A percentile compares a stretch with the other conserved stretches of the same genome.
Evolutionary conservation across 2,888 invertebrate species (phyloP).

Genomic region (Nomada lathburiana): DNA sequence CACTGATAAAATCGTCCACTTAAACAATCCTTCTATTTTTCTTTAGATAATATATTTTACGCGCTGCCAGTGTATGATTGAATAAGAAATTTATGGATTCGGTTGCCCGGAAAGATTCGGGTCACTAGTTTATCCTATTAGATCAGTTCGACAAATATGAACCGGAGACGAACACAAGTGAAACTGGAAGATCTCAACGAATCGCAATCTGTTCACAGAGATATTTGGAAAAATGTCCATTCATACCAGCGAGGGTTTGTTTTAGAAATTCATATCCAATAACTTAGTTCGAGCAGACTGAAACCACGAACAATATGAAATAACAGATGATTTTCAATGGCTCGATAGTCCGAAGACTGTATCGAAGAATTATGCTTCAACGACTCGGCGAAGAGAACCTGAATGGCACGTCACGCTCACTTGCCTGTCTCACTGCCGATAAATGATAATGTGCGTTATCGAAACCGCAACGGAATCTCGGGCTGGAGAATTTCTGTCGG

Average conservation of each 20-base stretch:
- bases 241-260: neutral
- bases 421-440: slow-evolving; percentile 35
- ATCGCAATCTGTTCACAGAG: too few relatives aligned
- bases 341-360: slow-evolving; percentile 12
- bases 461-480: slow-evolving; percentile 31
- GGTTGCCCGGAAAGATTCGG: neutral
- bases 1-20: neutral
- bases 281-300: neutral
- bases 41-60: neutral
- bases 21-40: neutral
- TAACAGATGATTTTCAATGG: slow-evolving; percentile 37
- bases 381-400: slow-evolving; percentile 36
- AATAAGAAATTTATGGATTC: neutral
- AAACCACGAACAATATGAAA: slow-evolving; percentile 9
- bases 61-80: neutral
- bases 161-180: neutral
- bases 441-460: slow-evolving; percentile 65
- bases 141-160: slow-evolving; percentile 4
- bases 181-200: neutral
- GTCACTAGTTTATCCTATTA: neutral
- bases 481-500: slow-evolving; percentile 24
- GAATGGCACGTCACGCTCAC: slow-evolving; percentile 42
- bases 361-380: slow-evolving; percentile 55
- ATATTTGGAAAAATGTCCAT: too few relatives aligned
- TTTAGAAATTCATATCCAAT: too few relatives aligned